Base-by-base conservation (phyloP, 2,888 invertebrate genomes). In the Caenorhabditis macrosperma region DNA sequence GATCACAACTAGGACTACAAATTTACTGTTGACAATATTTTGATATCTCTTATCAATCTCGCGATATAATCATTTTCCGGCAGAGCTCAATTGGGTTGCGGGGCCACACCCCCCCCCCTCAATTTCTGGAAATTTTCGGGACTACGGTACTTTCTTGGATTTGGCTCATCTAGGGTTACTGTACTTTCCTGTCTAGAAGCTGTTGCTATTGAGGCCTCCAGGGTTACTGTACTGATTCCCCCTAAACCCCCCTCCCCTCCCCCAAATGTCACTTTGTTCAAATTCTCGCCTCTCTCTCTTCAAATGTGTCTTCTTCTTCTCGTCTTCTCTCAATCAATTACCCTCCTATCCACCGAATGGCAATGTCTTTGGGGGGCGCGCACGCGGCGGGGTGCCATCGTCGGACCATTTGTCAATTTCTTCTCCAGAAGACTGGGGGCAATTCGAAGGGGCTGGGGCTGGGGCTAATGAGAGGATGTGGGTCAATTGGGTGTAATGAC, bases 261-360 rank as follows among this genome's bases (percentile, higher is more conserved):
- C 59, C 41, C 48, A 52, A 59, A 48, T 60, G 50, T 60, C 38
- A 20, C 46, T 54, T 54, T 64, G 64, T 74, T 74, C 74, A 74
- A 74, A 74, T 74, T 74, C 74, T 74, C 74, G 72, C 35, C 64
- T 15, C 22, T 15, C 2, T 5, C 30, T 15, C n/a, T 5, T 24
- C 50, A 22, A 2, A 3, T 4, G 17, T 17, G 17, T 17, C 9
- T 9, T 38, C 12, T 33, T 33, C 6, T 33, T 9, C 33, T 9
- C 9, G 33, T 33, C 33, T 33, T 9, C 9, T 33, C 33, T 20
- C 48, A 5, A 48, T 48, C 17, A 48, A 22, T 61, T 54, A 24
- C 60, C 52, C 50, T 30, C 55, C 30, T 55, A 69, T 54, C 69
- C 71, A 71, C 63, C 71, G 63, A 71, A 61, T 44, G 38, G 46